Conservation (phyloP, 2,113 vertebrate species). For the Coptodon bakossiorum region DNA sequence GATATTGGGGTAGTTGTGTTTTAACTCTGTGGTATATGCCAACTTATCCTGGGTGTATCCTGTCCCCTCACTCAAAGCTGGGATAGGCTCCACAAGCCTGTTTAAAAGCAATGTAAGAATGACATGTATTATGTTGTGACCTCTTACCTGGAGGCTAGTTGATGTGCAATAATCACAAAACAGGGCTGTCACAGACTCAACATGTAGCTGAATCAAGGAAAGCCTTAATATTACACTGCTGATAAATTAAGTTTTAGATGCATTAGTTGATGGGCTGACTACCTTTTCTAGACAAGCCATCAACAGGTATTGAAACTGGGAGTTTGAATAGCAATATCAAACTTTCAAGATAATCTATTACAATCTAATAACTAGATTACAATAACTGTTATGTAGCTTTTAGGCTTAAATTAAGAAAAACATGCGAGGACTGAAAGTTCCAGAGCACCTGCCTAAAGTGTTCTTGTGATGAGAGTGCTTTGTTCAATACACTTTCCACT, state of each 20-base stretch:
- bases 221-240: neutral
- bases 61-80: neutral
- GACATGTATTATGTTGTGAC: neutral
- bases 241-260: neutral
- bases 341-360: neutral
- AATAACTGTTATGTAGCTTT: neutral
- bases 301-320: neutral
- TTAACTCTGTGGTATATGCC: neutral
- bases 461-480: neutral
- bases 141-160: neutral
- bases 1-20: neutral
- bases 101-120: neutral
- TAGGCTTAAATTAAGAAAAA: neutral
- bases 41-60: neutral
- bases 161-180: neutral
- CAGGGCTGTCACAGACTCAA: neutral
- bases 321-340: neutral
- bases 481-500: neutral
- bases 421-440: neutral
- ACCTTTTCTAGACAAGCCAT: neutral
- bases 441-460: neutral
- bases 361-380: neutral
- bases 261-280: neutral
- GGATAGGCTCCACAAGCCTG: neutral
- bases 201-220: neutral